Base-by-base conservation (phyloP, 2,888 invertebrate species). In the Theristus sp. region DNA sequence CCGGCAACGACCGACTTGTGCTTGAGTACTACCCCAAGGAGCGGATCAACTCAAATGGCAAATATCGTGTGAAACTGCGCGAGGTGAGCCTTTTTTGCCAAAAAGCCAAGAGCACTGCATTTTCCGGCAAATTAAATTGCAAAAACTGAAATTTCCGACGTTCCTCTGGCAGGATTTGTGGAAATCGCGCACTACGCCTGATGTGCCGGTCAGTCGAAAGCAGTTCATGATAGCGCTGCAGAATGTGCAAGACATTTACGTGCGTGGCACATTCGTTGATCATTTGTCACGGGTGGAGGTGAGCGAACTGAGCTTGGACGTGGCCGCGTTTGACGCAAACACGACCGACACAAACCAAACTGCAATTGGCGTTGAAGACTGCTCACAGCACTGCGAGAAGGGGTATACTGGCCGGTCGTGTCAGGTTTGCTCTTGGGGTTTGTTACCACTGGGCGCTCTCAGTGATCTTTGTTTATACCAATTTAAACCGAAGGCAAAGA, bases 151-250 rank as follows among this genome's bases (percentile, higher is more conserved):
- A n/a, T n/a, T n/a, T n/a, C n/a, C 38, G 38, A 17, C 17, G 6
- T 17, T 38, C 38, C 30, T 26, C 54, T 63, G 71, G 62, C 67
- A 75, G 67, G 68, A 70, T 30, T 78, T 83, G 60, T 93, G 91
- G 91, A 78, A 79, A 64, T 76, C 83, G 67, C 81, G 82, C 74
- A 73, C 80, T 65, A 78, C 80, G 58, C 80, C 80, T 0, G 73
- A 38, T 1, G 68, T 72, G 13, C 71, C 75, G 25, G 84, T 89
- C 0, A 84, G 82, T 53, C 78, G 88, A 46, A 81, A 83, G 62
- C 83, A 85, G 38, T 79, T 96, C 70, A 90, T 96, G 93, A 81
- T 89, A n/a, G 86, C 88, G 0, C 79, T 96, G 63, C 89, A 90
- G 71, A 85, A 87, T 68, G 78, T 96, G 0, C 84, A 86, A 62